A percentile compares a stretch with the other conserved stretches of the same genome.
These are phyloP conservation scores for Anarhynchus alexandrinus DNA, from an alignment of 2,113 vertebrate genomes.

Conservation along the genomic window DNA sequence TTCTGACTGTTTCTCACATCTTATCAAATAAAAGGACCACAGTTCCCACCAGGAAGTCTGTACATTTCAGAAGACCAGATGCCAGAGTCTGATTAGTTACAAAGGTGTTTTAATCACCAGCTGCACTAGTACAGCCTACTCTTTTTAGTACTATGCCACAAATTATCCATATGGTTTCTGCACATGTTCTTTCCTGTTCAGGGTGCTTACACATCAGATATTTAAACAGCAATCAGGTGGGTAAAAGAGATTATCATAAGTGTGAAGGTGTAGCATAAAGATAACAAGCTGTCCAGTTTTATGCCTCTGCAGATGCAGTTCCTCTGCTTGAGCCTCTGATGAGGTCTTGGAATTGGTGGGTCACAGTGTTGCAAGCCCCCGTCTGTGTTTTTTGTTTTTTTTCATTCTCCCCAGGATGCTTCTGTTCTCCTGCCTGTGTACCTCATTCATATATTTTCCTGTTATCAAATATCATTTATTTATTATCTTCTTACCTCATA, in stretches of 20 bases:
- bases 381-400: neutral
- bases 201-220: neutral
- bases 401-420: neutral
- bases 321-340: neutral
- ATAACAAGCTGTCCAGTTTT: neutral
- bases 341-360: neutral
- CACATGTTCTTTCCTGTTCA: constrained; percentile 6
- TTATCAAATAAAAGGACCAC: neutral
- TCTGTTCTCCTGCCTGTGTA: neutral
- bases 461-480: neutral
- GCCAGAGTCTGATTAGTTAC: constrained; percentile 26
- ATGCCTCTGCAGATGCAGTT: neutral
- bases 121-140: neutral
- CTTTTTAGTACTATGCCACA: neutral
- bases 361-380: neutral
- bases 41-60: neutral
- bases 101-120: constrained; percentile 32
- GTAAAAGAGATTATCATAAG: neutral
- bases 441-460: rapidly evolving
- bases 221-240: neutral
- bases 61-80: constrained; percentile 34
- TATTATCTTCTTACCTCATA: neutral
- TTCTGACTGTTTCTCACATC: neutral
- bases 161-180: constrained; percentile 44
- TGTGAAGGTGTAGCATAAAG: neutral